Base-by-base conservation (phyloP, 2,888 invertebrate genomes). In the Melieria omissa region DNA sequence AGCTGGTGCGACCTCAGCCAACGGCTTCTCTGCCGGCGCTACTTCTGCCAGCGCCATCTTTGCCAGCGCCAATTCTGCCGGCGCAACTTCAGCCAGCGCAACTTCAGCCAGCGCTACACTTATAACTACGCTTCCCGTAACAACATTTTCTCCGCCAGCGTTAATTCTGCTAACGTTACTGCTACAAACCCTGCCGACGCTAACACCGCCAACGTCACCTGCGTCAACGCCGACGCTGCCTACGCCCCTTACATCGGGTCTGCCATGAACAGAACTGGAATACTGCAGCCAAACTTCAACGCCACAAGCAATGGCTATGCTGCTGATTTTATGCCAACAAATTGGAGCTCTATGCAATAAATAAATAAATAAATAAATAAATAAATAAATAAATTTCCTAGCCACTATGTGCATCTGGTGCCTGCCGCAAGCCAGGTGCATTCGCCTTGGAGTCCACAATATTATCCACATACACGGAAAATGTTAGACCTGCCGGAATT, bases 401-500 rank as follows among this genome's bases (percentile, higher is more conserved):
- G 57, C 3, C 57, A 55, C 8, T n/a, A n/a, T 55, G 8, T 14
- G 14, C 57, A 10, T 10, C 8, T 3, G 8, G 14, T 8, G 8
- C 14, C 14, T 2, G 2, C 57, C 7, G 10, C 57, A 55, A 14
- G 7, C 10, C 57, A 55, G 14, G 10, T 14, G 14, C 57, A 12
- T 10, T 12, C 6, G 41, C 52, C 4, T 7, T 29, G 41, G 42
- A 46, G 12, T 49, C 42, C 54, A 12, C 14, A 5, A 3, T 41
- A 70, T 14, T 54, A 70, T 16, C 66, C 63, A 10, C 58, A 44
- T 42, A 65, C 62, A 46, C 68, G 71, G 42, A 73, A 73, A 47
- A 9, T 73, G 44, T 55, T 63, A 14, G 71, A 71, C 46, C 45
- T 73, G 52, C 73, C 74, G 1, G 74, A 74, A 46, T 72, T 74